These are phyloP conservation scores for Palythoa grandis DNA, from an alignment of 92 coral and sea anemone species.

Conservation along the genomic window DNA sequence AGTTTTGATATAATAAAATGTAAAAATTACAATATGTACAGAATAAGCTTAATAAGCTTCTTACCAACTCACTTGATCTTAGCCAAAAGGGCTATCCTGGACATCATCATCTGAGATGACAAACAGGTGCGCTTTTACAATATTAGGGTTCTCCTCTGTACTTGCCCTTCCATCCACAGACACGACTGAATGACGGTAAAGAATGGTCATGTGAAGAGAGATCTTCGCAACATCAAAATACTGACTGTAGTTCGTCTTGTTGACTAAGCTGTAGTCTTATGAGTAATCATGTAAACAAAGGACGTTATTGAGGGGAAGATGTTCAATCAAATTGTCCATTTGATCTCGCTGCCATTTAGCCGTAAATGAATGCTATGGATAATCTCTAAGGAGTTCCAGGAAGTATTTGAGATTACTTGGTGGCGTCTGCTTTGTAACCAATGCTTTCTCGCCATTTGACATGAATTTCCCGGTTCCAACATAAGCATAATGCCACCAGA, in stretches of 20 bases:
- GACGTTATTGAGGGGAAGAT: slow-evolving; percentile 54
- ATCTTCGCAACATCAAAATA: slow-evolving; percentile 61
- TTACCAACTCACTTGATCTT: slow-evolving; percentile 84
- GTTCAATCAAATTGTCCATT: slow-evolving; percentile 58
- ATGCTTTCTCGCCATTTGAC: slow-evolving; percentile 53
- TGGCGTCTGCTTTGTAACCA: slow-evolving; percentile 48
- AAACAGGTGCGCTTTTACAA: slow-evolving; percentile 61
- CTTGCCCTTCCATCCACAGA: slow-evolving; percentile 54
- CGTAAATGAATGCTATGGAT: slow-evolving; percentile 64
- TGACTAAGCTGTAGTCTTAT: slow-evolving; percentile 57
- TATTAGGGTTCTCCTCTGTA: slow-evolving; percentile 51
- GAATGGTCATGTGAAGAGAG: slow-evolving; percentile 57
- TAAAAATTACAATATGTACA: no score
- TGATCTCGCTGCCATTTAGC: slow-evolving; percentile 65
- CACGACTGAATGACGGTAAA: slow-evolving; percentile 67
- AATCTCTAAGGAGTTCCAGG: slow-evolving; percentile 43
- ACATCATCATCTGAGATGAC: slow-evolving; percentile 59
- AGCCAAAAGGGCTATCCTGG: slow-evolving; percentile 80
- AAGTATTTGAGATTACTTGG: slow-evolving; percentile 48
- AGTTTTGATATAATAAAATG: no score
- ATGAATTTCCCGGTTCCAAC: slow-evolving; percentile 59
- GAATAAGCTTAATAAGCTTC: no score
- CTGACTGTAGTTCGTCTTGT: slow-evolving; percentile 66
- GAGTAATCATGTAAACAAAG: slow-evolving; percentile 27
- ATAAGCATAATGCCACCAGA: slow-evolving; percentile 54